Evolutionary conservation across 2,888 invertebrate genomes (phyloP).

Genomic region (Arrhopalites spinosus): DNA sequence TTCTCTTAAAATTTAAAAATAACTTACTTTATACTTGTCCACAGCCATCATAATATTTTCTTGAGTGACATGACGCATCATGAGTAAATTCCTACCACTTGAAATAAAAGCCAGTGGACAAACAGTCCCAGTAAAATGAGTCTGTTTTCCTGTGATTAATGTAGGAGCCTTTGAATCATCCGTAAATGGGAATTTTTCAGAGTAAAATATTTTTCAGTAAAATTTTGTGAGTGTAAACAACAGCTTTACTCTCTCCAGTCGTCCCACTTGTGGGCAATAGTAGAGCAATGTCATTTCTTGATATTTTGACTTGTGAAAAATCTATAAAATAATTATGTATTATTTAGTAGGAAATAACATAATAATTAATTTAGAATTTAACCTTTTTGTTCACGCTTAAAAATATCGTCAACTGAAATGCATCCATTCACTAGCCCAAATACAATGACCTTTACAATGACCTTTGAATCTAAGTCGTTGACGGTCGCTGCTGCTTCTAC

Average conservation of each 20-base stretch:
- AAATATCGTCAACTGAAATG: constrained; percentile 5
- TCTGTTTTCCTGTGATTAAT: constrained; percentile 46
- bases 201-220: constrained; percentile 39
- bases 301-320: no score
- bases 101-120: constrained; percentile 44
- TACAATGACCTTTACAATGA: no score
- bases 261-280: constrained; percentile 51
- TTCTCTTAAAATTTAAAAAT: no score
- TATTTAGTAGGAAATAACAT: no score
- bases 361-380: not conserved
- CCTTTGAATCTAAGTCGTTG: not conserved
- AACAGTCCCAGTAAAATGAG: constrained; percentile 47
- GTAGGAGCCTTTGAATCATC: constrained; percentile 35
- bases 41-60: constrained; percentile 19
- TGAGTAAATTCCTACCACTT: constrained; percentile 12
- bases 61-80: constrained; percentile 17
- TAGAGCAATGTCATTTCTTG: constrained; percentile 43
- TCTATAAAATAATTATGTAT: no score
- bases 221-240: constrained; percentile 43
- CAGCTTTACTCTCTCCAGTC: constrained; percentile 48
- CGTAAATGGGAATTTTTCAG: constrained; percentile 45
- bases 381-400: not conserved
- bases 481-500: not conserved
- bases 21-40: constrained; percentile 15
- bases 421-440: constrained; percentile 13